Base-by-base conservation (phyloP, 2,888 invertebrate species). In the Schizaphis graminum region DNA sequence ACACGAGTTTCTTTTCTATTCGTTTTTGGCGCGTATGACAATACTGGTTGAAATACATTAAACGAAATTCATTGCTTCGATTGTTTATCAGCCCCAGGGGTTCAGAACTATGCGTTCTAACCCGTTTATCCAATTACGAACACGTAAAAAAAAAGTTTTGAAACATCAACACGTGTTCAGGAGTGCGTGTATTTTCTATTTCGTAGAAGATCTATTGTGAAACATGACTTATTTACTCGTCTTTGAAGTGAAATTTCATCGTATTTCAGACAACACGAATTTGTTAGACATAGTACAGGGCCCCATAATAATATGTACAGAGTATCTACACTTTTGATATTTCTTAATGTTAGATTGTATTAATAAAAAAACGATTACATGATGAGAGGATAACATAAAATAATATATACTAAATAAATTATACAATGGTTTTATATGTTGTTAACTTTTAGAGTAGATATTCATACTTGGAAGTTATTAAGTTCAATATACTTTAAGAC, bases 31-130 rank as follows among this genome's bases (percentile, higher is more conserved):
- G 61, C 49, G 44, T 44, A 88, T 35, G 61, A 88, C 92, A 53
- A 77, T 88, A n/a, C 56, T 28, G 49, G 41, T 89, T 53, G n/a
- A 88, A 93, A 93, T 77, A 93, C 88, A 88, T 77, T 13, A 49
- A 57, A 56, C n/a, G n/a, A 77, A 53, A 89, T 89, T 88, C 26
- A 10, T 56, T 56, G 77, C 92, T 77, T n/a, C 88, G 56, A 56
- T 89, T 41, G 53, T 77, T 88, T 89, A 24, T 44, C n/a, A n/a
- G 77, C 67, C 87, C 35, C 53, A n/a, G 49, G 53, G 77, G 26
- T 35, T 26, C 92, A 5, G 10, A 92, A 47, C 56, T 41, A 47
- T 24, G 21, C 41, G 86, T 49, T n/a, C 57, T 57, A 92, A 44
- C 85, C 35, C 26, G 41, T 88, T 93, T 53, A 53, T 56, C 88